These are phyloP conservation scores for Eupithecia tripunctaria DNA, from an alignment of 2,888 invertebrate genomes.

Conservation along the genomic window DNA sequence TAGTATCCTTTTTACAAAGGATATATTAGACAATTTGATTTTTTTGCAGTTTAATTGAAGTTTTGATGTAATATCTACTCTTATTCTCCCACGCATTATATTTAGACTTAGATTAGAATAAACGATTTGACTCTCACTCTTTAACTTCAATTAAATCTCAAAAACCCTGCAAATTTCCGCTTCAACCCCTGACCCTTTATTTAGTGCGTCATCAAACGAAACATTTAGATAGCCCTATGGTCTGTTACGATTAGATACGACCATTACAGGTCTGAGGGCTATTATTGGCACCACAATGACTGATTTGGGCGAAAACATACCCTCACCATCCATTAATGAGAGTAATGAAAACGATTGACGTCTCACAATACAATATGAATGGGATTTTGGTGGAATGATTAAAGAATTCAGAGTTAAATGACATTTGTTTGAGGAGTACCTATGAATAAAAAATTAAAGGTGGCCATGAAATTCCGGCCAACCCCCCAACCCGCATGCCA, in stretches of 20 bases:
- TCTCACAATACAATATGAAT: not conserved
- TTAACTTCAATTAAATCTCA: not conserved
- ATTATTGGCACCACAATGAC: constrained; percentile 16
- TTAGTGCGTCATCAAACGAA: constrained; percentile 18
- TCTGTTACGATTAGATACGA: constrained; percentile 25
- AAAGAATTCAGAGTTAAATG: not conserved
- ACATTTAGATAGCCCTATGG: constrained; percentile 14
- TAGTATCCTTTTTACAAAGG: too few relatives aligned
- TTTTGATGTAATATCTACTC: too few relatives aligned
- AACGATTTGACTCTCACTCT: too few relatives aligned
- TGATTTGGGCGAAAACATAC: constrained; percentile 12
- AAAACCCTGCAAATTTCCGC: not conserved
- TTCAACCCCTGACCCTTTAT: not conserved
- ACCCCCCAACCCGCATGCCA: too few relatives aligned
- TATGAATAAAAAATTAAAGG: not conserved
- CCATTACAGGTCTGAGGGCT: constrained; percentile 21
- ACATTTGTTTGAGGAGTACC: not conserved
- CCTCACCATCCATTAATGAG: not conserved
- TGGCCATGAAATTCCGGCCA: too few relatives aligned
- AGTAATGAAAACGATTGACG: constrained; percentile 2
- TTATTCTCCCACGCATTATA: too few relatives aligned
- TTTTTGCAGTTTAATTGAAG: too few relatives aligned
- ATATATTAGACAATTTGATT: too few relatives aligned
- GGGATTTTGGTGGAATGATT: not conserved
- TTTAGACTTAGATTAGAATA: too few relatives aligned